Conservation (phyloP, 2,888 invertebrate species). For the Geotrupes spiniger region DNA sequence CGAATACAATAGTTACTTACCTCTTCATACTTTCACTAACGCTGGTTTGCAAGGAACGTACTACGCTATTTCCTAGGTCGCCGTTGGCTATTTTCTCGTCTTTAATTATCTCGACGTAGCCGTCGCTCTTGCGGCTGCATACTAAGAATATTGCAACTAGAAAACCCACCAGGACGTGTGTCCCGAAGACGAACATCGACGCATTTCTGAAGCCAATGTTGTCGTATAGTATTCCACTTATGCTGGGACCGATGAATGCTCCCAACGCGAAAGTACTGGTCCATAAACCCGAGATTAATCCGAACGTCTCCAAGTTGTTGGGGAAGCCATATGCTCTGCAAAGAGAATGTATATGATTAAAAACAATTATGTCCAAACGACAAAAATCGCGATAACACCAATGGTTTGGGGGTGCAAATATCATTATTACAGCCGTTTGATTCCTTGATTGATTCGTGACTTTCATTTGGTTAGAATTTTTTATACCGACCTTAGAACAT, state of each 20-base stretch:
- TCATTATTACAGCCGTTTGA: too few relatives aligned
- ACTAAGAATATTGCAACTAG: constrained; percentile 50
- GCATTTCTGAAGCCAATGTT: constrained; percentile 68
- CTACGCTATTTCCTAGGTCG: constrained; percentile 51
- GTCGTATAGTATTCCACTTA: constrained; percentile 72
- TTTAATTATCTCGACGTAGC: constrained; percentile 45
- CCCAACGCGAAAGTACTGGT: constrained; percentile 88
- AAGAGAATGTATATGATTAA: not conserved
- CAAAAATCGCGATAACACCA: too few relatives aligned
- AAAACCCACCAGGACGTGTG: constrained; percentile 63
- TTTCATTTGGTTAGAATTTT: too few relatives aligned
- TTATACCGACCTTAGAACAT: too few relatives aligned
- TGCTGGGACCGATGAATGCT: constrained; percentile 78
- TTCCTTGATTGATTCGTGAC: too few relatives aligned
- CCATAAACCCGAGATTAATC: constrained; percentile 86
- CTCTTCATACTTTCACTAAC: constrained; percentile 44
- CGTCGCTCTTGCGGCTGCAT: constrained; percentile 32
- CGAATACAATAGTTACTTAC: constrained; percentile 27
- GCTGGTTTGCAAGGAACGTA: constrained; percentile 36
- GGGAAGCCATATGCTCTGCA: constrained; percentile 71
- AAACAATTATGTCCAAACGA: too few relatives aligned
- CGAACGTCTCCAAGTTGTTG: constrained; percentile 84
- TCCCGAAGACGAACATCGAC: constrained; percentile 66
- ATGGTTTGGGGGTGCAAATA: too few relatives aligned
- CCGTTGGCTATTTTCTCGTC: constrained; percentile 56